phyloP scores from a whole-genome alignment of 1,140 invertebrate species.

The Trachymyrmex septentrionalis region DNA sequence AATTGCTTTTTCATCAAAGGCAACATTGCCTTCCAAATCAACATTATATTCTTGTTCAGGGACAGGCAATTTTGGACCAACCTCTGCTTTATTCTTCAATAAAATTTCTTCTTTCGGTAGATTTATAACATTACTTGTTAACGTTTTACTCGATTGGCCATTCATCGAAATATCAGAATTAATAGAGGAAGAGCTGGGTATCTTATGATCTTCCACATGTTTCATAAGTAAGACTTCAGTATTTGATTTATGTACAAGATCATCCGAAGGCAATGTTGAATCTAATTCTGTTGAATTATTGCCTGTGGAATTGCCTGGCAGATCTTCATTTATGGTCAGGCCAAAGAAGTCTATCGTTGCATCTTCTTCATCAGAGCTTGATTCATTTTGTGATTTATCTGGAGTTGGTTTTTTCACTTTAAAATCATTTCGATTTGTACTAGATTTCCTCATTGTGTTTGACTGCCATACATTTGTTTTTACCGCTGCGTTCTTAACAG shows the following conservation, averaged over 20 bases:
- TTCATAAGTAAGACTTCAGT: background rate
- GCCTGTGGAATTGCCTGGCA: too few relatives aligned
- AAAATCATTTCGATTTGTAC: slow-evolving; percentile 17
- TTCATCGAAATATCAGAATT: background rate
- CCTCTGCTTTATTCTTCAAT: slow-evolving; percentile 83
- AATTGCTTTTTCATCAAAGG: slow-evolving; percentile 85
- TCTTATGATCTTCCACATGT: slow-evolving; percentile 1
- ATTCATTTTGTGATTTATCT: slow-evolving; percentile 79
- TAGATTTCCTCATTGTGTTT: slow-evolving; percentile 12
- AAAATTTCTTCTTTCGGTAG: slow-evolving; percentile 83
- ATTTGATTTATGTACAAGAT: background rate
- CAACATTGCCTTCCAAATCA: slow-evolving; percentile 83
- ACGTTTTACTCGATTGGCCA: slow-evolving; percentile 47
- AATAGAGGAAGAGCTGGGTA: background rate
- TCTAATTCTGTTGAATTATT: background rate
- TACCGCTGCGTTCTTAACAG: slow-evolving; percentile 76
- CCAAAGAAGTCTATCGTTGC: slow-evolving; percentile 62
- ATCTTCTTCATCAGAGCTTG: slow-evolving; percentile 85
- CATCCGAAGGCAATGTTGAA: background rate
- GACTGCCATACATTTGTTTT: slow-evolving; percentile 45
- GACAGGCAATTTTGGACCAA: slow-evolving; percentile 84
- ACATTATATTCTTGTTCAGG: slow-evolving; percentile 86
- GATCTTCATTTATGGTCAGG: slow-evolving; percentile 11
- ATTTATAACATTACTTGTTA: slow-evolving; percentile 80
- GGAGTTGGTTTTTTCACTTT: slow-evolving; percentile 42